Conservation (phyloP, 2,888 invertebrate species). For the Andrena fulva region DNA sequence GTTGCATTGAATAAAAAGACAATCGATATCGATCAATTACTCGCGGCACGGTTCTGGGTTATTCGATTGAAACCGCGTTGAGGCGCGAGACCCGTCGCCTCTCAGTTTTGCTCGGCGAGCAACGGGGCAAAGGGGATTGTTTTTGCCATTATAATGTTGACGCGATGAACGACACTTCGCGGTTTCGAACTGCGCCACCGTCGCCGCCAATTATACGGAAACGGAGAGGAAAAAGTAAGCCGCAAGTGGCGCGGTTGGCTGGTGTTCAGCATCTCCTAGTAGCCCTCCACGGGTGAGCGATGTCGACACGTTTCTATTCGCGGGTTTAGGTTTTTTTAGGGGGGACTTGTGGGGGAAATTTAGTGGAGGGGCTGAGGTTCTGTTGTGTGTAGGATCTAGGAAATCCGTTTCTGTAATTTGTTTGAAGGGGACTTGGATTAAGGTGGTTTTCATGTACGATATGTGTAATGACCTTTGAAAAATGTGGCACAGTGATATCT, state of each 20-base stretch:
- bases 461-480: no score
- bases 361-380: not conserved
- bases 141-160: constrained; percentile 54
- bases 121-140: constrained; percentile 29
- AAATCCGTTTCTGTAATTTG: no score
- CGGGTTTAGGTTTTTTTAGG: not conserved
- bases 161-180: constrained; percentile 52
- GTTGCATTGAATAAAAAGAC: constrained; percentile 34
- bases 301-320: not conserved
- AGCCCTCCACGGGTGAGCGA: not conserved
- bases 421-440: no score
- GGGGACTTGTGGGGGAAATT: not conserved
- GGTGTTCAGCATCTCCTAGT: not conserved
- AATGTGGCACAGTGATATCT: no score
- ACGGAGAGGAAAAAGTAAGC: constrained; percentile 31
- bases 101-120: constrained; percentile 12
- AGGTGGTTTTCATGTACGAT: no score
- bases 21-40: constrained; percentile 55
- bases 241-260: constrained; percentile 7
- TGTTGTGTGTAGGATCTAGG: not conserved
- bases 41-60: not conserved
- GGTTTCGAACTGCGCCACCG: constrained; percentile 37
- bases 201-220: constrained; percentile 48
- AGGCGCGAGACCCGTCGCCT: not conserved
- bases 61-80: constrained; percentile 40